These are phyloP conservation scores for Carcinoscorpius rotundicauda DNA, from an alignment of 1,140 invertebrate genomes.

Conservation along the genomic window DNA sequence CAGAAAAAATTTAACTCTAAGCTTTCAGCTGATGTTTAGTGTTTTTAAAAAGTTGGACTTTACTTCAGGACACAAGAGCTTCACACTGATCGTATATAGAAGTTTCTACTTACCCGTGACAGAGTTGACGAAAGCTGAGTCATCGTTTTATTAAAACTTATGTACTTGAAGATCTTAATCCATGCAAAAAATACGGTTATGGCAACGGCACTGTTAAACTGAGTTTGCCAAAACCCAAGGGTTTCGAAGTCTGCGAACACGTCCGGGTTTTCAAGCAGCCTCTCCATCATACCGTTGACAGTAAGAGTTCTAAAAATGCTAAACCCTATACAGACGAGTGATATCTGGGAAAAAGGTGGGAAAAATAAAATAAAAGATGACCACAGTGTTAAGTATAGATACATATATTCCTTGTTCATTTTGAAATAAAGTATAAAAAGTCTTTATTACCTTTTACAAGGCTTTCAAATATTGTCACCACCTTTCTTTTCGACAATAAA, in stretches of 20 bases:
- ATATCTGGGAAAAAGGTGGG: constrained; percentile 24
- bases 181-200: constrained; percentile 47
- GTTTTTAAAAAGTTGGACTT: too few relatives aligned
- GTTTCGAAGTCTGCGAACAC: constrained; percentile 39
- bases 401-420: too few relatives aligned
- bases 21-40: too few relatives aligned
- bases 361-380: too few relatives aligned
- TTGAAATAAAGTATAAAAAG: too few relatives aligned
- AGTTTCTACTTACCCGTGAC: constrained; percentile 30
- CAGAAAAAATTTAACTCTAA: too few relatives aligned
- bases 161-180: constrained; percentile 53
- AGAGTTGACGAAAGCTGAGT: constrained; percentile 56
- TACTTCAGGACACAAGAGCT: too few relatives aligned
- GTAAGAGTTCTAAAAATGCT: constrained; percentile 31
- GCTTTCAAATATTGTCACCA: too few relatives aligned
- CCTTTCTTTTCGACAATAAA: too few relatives aligned
- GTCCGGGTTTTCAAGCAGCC: constrained; percentile 35
- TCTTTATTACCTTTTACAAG: too few relatives aligned
- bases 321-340: constrained; percentile 32
- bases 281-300: constrained; percentile 29
- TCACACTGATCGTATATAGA: not conserved
- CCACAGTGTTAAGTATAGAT: too few relatives aligned
- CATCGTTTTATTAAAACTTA: constrained; percentile 65
- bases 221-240: constrained; percentile 40
- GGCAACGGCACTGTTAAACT: constrained; percentile 44